Evolutionary conservation across 2,888 invertebrate genomes (phyloP).

Genomic region (Antitype chi): DNA sequence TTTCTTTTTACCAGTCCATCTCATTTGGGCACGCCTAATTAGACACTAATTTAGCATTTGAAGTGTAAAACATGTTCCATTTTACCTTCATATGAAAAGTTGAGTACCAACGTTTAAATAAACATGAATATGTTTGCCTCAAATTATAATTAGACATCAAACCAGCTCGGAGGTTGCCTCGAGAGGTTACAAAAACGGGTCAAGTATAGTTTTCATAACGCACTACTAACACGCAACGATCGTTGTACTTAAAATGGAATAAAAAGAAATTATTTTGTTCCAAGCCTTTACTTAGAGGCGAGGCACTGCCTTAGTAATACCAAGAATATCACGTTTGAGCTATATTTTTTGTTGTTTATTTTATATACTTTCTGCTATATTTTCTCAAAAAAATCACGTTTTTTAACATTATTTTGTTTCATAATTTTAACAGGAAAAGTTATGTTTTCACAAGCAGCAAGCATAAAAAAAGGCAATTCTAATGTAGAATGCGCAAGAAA

Average conservation of each 20-base stretch:
- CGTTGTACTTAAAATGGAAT: slow-evolving; percentile 54
- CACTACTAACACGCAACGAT: slow-evolving; percentile 73
- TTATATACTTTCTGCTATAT: slow-evolving; percentile 1
- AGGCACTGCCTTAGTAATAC: slow-evolving; percentile 8
- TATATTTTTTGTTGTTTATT: slow-evolving; percentile 43
- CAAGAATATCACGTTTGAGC: slow-evolving; percentile 31
- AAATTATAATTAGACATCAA: slow-evolving; percentile 75
- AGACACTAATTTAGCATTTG: neutral
- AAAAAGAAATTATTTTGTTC: slow-evolving; percentile 54
- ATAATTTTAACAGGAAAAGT: neutral
- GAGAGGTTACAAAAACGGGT: slow-evolving; percentile 78
- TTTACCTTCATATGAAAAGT: slow-evolving; percentile 11
- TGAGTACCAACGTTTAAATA: slow-evolving; percentile 67
- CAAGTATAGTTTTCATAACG: slow-evolving; percentile 81
- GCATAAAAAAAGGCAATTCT: neutral
- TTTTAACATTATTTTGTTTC: neutral
- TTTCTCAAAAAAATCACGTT: neutral
- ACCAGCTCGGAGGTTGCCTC: slow-evolving; percentile 70
- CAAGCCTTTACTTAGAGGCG: slow-evolving; percentile 25
- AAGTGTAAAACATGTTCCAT: neutral
- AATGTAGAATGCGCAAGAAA: neutral
- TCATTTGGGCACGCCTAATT: neutral
- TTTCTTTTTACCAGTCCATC: neutral
- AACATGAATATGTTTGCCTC: slow-evolving; percentile 70
- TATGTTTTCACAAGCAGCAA: neutral